These are phyloP conservation scores for Dromococcyx pavoninus DNA, from an alignment of 2,797 vertebrate genomes.

Conservation along the genomic window DNA sequence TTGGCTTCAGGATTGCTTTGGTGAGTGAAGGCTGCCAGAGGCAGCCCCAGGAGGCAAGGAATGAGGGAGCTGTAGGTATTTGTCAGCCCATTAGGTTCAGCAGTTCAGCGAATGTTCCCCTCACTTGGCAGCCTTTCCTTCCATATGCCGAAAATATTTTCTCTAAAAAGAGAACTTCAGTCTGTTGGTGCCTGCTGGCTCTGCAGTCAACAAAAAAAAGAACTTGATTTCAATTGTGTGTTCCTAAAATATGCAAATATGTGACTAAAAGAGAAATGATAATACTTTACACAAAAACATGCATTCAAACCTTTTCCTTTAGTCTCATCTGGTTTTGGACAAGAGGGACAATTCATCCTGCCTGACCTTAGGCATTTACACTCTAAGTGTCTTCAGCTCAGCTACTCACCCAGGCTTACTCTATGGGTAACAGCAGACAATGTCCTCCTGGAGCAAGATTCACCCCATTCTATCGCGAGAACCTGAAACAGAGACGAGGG, in stretches of 20 bases:
- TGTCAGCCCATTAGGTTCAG: background rate
- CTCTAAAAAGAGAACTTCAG: conserved; percentile 8
- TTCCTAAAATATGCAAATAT: conserved; percentile 9
- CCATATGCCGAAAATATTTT: conserved; percentile 38
- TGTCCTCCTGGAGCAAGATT: background rate
- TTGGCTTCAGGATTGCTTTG: background rate
- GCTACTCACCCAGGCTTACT: background rate
- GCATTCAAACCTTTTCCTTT: background rate
- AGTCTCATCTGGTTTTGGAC: background rate
- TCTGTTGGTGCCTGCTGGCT: conserved; percentile 30
- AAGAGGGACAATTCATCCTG: background rate
- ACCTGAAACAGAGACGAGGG: background rate
- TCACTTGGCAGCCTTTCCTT: conserved; percentile 16
- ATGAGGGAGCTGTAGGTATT: background rate
- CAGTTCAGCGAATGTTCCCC: background rate
- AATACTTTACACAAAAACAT: background rate
- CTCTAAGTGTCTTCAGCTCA: background rate
- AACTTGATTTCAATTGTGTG: background rate
- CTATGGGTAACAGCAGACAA: background rate
- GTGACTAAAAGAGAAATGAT: background rate
- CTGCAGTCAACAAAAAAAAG: conserved; percentile 6
- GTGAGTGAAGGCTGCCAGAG: background rate
- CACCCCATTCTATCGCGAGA: accelerated
- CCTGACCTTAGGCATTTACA: background rate
- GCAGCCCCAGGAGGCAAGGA: background rate